Evolutionary conservation across 2,113 vertebrate species (phyloP).

Genomic region (Poeciliopsis retropinna): DNA sequence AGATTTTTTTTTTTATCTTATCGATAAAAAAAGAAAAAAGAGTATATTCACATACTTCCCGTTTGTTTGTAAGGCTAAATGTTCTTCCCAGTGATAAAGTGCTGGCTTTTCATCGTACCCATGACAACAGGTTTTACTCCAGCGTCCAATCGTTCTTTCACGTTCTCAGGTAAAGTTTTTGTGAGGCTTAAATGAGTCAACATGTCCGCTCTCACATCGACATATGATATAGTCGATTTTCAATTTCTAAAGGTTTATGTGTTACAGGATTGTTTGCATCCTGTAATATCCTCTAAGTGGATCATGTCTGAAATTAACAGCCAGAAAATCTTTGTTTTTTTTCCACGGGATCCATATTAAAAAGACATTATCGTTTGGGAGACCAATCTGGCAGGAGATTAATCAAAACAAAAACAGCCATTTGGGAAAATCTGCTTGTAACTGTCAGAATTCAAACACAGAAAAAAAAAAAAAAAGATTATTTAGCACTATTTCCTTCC

Average conservation of each 20-base stretch:
- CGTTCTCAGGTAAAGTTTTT: neutral
- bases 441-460: constrained; percentile 26
- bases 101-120: neutral
- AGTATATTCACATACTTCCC: neutral
- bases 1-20: neutral
- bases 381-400: constrained; percentile 38
- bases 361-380: constrained; percentile 49
- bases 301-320: constrained; percentile 17
- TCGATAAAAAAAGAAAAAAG: too few species aligned
- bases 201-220: neutral
- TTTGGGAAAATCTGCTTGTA: constrained; percentile 39
- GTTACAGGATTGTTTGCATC: constrained; percentile 8
- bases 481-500: neutral
- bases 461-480: neutral
- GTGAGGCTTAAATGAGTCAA: neutral
- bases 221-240: neutral
- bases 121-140: neutral
- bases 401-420: constrained; percentile 50
- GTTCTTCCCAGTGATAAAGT: neutral
- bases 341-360: constrained; percentile 16
- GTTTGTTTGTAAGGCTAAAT: neutral
- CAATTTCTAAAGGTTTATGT: constrained; percentile 5
- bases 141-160: neutral
- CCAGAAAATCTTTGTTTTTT: constrained; percentile 7
- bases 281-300: neutral